Base-by-base conservation (phyloP, 2,113 vertebrate species). In the Lipophrys pholis region DNA sequence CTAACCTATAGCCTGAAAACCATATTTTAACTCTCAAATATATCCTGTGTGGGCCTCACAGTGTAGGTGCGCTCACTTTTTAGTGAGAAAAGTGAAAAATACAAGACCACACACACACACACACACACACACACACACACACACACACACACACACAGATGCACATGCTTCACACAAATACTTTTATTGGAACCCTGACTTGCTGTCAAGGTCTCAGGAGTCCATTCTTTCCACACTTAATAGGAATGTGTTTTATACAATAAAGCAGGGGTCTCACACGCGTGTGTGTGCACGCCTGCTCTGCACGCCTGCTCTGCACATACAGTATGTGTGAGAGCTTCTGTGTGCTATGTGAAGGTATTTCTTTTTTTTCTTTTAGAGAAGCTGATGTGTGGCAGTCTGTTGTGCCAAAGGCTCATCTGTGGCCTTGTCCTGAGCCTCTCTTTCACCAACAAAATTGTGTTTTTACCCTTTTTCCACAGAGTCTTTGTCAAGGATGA, bases 361-460 rank as follows among this genome's bases (percentile, higher is more conserved):
- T 36, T 46, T 61, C n/a, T 53, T 50, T 30, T 54, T 30, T 30
- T 30, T 30, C 21, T 30, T 78, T 64, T 46, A 8, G n/a, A 69
- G 62, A 81, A 70, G 50, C 42, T 45, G 16, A 69, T 50, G 53
- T 50, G 38, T 30, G 7, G 38, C 46, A 46, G 51, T 7, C 12
- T 69, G 8, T 40, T 35, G 53, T 79, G 62, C 21, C n/a, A 52
- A 9, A 49, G 17, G 11, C 59, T 65, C 42, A 38, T 45, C 48
- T 1, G 0, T 52, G 80, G 73, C 78, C 78, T 80, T 74, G 80
- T 17, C 54, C 71, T 65, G 55, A 72, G 60, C 17, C 60, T 83
- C 61, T 48, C 11, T 68, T 74, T 85, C 68, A 76, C 52, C 48
- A 21, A 41, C 3, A 2, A 74, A 78, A 78, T 30, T 55, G 38